A percentile compares a stretch with the other conserved stretches of the same genome.
These are phyloP conservation scores for Sebastolobus alascanus DNA, from an alignment of 2,797 vertebrate genomes.

Conservation along the genomic window DNA sequence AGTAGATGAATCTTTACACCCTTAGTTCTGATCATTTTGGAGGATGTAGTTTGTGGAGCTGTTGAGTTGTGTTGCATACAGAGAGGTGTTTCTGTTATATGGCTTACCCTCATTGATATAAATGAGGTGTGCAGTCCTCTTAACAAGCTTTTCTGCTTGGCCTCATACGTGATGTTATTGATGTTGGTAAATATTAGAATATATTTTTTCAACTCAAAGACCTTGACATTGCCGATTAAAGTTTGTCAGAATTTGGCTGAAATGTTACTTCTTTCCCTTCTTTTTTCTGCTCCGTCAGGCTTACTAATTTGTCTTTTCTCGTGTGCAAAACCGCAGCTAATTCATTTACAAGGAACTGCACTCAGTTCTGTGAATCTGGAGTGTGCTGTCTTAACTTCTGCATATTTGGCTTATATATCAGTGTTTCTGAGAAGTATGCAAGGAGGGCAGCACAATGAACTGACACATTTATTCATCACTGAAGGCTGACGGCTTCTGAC, in stretches of 20 bases:
- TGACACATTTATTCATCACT: slow-evolving; percentile 76
- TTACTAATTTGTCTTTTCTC: slow-evolving; percentile 45
- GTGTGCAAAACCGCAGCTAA: slow-evolving; percentile 48
- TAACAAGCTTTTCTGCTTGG: not conserved
- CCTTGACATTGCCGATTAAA: not conserved
- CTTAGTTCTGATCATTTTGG: not conserved
- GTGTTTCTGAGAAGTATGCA: slow-evolving; percentile 78
- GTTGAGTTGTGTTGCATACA: not conserved
- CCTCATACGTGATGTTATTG: not conserved
- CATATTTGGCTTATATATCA: slow-evolving; percentile 62
- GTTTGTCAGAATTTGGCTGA: not conserved
- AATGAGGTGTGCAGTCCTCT: not conserved
- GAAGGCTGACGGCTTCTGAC: slow-evolving; percentile 62
- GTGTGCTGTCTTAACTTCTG: slow-evolving; percentile 49
- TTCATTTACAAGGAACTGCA: slow-evolving; percentile 63
- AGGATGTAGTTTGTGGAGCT: not conserved
- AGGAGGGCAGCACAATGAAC: slow-evolving; percentile 62
- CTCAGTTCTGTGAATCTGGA: slow-evolving; percentile 69
- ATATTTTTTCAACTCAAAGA: not conserved
- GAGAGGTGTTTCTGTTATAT: not conserved
- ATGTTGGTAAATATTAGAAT: not conserved
- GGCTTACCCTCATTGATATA: not conserved
- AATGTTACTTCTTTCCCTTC: not conserved
- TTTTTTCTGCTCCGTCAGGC: slow-evolving; percentile 42
- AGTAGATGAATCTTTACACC: too few relatives aligned